These are phyloP conservation scores for Formica exsecta DNA, from an alignment of 1,140 invertebrate species.

Conservation along the genomic window DNA sequence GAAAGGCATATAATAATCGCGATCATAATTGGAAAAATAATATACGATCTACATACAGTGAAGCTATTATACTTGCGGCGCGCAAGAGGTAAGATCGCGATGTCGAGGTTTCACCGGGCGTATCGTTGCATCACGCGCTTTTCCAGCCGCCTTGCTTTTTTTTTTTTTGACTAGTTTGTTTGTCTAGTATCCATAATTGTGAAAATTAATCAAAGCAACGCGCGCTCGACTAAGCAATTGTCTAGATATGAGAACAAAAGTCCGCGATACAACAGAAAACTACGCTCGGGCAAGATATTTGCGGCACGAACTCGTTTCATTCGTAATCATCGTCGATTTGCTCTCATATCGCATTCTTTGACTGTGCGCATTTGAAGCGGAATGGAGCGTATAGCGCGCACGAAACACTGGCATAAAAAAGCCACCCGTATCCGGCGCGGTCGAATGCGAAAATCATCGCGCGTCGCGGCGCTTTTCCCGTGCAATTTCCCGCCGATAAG, in stretches of 20 bases:
- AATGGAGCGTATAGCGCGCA: not conserved
- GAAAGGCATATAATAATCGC: too few species aligned
- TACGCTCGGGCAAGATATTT: conserved; percentile 5
- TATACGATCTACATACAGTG: too few species aligned
- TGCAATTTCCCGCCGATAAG: conserved; percentile 55
- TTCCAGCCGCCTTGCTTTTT: too few species aligned
- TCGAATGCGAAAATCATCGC: conserved; percentile 31
- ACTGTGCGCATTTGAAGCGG: not conserved
- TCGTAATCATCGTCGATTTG: not conserved
- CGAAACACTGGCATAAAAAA: conserved; percentile 15
- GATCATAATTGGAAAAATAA: too few species aligned
- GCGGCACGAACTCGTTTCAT: not conserved
- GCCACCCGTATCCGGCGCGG: not conserved
- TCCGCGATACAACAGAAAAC: not conserved
- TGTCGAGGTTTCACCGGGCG: too few species aligned
- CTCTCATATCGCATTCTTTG: not conserved
- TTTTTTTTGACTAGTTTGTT: not conserved
- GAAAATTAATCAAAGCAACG: not conserved
- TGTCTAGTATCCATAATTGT: not conserved
- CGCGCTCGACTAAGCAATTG: not conserved
- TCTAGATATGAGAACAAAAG: not conserved
- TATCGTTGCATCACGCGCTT: too few species aligned
- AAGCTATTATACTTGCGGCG: too few species aligned
- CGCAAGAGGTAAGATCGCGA: too few species aligned
- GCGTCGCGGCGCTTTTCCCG: conserved; percentile 34